Conservation (phyloP, 1,140 invertebrate genomes). For the Chrysopa pallens region DNA sequence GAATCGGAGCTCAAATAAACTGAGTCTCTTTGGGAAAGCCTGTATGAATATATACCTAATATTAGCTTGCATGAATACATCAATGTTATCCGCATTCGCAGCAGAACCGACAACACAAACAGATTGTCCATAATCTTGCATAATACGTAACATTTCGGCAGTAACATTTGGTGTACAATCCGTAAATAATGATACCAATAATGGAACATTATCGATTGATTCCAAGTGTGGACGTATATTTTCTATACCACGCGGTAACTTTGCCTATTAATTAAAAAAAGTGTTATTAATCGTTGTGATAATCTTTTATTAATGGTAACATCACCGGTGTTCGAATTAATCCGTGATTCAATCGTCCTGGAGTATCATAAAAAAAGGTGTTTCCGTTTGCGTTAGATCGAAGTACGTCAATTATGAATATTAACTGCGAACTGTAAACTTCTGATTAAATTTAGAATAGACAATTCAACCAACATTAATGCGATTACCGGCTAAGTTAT, state of each 20-base stretch:
- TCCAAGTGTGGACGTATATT: constrained; percentile 92
- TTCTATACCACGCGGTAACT: constrained; percentile 88
- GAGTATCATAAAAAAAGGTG: no score
- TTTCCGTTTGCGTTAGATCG: no score
- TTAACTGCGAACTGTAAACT: not conserved
- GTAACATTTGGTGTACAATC: constrained; percentile 84
- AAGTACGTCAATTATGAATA: no score
- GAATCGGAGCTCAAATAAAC: no score
- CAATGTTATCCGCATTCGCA: constrained; percentile 72
- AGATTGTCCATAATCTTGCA: constrained; percentile 92
- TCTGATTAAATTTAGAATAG: not conserved
- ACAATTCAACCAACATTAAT: not conserved
- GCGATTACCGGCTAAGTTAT: not conserved
- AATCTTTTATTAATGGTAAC: no score
- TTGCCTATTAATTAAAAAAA: constrained; percentile 38
- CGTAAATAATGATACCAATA: constrained; percentile 90
- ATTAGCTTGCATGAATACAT: constrained; percentile 87
- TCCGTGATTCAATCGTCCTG: not conserved
- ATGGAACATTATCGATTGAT: constrained; percentile 89
- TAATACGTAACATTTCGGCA: constrained; percentile 80
- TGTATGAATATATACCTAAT: constrained; percentile 49
- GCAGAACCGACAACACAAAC: constrained; percentile 81
- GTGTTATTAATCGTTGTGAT: not conserved
- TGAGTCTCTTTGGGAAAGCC: not conserved
- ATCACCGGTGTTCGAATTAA: no score